Conservation (phyloP, 2,797 vertebrate species). For the Pangasius krempfi region DNA sequence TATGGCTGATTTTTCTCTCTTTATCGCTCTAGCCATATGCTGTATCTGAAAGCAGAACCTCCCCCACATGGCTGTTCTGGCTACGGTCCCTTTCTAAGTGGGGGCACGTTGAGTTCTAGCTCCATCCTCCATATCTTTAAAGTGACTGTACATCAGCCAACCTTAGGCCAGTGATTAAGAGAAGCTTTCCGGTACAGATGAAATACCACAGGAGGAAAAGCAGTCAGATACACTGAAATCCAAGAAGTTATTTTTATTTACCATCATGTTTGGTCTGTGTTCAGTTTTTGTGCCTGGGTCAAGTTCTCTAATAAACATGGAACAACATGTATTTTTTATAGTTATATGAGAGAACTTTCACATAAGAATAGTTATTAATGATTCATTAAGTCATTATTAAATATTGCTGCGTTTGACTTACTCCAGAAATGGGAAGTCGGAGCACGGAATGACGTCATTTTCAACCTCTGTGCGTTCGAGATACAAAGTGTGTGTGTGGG, state of each 20-base stretch:
- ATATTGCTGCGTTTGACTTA: background rate
- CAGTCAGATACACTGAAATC: background rate
- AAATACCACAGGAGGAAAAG: background rate
- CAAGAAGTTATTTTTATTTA: background rate
- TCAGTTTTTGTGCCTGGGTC: background rate
- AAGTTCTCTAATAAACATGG: background rate
- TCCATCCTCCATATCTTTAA: constrained; percentile 19
- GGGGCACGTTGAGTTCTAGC: constrained; percentile 10
- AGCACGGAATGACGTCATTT: background rate
- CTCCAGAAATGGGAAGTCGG: background rate
- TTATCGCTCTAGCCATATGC: background rate
- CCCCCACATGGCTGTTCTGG: constrained; percentile 15
- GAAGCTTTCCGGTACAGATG: constrained; percentile 10
- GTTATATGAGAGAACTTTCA: background rate
- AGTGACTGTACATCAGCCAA: constrained; percentile 27
- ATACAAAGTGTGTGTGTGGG: background rate
- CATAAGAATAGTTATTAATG: background rate
- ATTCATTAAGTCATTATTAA: background rate
- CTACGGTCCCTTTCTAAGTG: constrained; percentile 20
- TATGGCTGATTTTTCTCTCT: constrained; percentile 6
- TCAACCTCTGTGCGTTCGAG: background rate
- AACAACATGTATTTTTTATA: background rate
- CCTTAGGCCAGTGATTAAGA: constrained; percentile 13
- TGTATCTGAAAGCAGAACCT: constrained; percentile 25
- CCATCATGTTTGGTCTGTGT: background rate